Evolutionary conservation across 2,888 invertebrate species (phyloP).

Genomic region (Lycocerus yunnanus): DNA sequence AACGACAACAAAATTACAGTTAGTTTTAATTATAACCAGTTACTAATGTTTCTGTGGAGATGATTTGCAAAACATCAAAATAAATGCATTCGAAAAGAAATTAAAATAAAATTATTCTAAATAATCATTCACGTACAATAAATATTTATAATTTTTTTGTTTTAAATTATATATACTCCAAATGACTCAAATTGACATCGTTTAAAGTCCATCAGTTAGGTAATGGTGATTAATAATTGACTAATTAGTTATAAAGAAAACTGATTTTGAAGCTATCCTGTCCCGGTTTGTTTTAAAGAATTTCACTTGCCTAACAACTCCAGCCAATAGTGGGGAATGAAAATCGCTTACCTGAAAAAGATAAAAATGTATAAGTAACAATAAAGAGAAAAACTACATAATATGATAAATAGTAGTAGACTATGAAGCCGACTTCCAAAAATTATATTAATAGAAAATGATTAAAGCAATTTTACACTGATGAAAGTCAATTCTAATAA

Average conservation of each 20-base stretch:
- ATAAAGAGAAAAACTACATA: no score
- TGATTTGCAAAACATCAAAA: background rate
- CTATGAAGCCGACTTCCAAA: background rate
- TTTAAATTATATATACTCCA: background rate
- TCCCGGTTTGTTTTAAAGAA: no score
- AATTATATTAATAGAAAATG: background rate
- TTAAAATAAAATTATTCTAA: background rate
- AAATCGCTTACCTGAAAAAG: background rate
- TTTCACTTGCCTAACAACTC: background rate
- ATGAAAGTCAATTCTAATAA: background rate
- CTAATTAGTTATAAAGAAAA: background rate
- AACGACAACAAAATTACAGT: background rate
- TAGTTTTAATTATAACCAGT: background rate
- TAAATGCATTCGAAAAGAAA: background rate
- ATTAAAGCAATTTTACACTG: background rate
- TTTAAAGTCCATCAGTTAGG: background rate
- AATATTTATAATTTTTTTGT: background rate
- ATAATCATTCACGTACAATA: background rate
- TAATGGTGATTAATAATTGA: background rate
- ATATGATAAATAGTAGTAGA: no score
- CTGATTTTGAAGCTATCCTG: no score
- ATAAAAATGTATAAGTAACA: background rate
- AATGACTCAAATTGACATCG: background rate
- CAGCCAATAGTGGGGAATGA: background rate
- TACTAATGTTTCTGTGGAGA: background rate